Conservation (phyloP, 1,140 invertebrate genomes). For the Drosophila hydei region DNA sequence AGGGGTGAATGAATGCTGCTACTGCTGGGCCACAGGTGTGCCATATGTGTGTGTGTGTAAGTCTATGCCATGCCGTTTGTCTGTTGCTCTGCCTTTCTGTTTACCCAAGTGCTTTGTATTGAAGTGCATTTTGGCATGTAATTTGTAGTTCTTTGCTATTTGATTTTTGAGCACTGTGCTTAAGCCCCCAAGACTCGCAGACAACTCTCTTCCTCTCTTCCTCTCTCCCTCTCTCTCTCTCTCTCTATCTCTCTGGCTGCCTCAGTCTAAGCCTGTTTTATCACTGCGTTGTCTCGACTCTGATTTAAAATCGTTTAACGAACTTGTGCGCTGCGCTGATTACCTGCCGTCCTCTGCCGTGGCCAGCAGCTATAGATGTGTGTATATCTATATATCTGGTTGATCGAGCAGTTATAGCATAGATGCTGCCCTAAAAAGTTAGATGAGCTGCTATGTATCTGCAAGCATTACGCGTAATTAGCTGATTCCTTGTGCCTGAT, state of each 20-base stretch:
- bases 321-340: conserved; percentile 48
- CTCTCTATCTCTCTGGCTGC: not conserved
- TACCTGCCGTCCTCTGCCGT: conserved; percentile 10
- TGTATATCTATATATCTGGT: not conserved
- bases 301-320: conserved; percentile 62
- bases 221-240: not conserved
- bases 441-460: not conserved
- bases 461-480: conserved; percentile 15
- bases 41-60: not conserved
- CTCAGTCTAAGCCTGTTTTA: conserved; percentile 43
- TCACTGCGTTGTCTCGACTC: conserved; percentile 42
- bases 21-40: conserved; percentile 54
- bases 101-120: conserved; percentile 80
- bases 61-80: conserved; percentile 29
- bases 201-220: conserved; percentile 19
- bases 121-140: conserved; percentile 81
- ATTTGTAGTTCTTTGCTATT: conserved; percentile 82
- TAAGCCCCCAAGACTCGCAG: conserved; percentile 16
- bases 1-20: not conserved
- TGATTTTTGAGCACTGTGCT: conserved; percentile 64
- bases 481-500: conserved; percentile 1
- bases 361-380: not conserved
- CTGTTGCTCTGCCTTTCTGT: conserved; percentile 46
- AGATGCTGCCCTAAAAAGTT: not conserved
- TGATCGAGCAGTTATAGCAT: not conserved